phyloP scores from a whole-genome alignment of 2,888 invertebrate species.

The Fissipunctia ypsillon region DNA sequence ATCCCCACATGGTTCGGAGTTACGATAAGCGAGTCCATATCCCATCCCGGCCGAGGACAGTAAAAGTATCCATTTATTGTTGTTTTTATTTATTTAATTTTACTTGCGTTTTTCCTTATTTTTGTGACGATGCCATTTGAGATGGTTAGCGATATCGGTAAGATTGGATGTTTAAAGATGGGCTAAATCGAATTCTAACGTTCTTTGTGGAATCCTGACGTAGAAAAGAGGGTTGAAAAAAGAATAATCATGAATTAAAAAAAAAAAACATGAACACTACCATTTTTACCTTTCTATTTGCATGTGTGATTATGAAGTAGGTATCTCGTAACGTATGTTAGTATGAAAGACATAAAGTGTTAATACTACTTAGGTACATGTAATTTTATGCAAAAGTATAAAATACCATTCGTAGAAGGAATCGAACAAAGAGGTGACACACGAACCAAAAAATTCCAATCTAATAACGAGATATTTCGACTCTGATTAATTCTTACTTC shows the following conservation, averaged over 20 bases:
- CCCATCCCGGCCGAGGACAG: conserved; percentile 79
- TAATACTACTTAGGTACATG: background rate
- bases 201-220: no score
- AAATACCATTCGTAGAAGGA: background rate
- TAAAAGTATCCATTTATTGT: conserved; percentile 81
- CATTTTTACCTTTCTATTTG: no score
- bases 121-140: conserved; percentile 51
- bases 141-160: conserved; percentile 30
- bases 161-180: conserved; percentile 1
- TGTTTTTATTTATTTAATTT: conserved; percentile 75
- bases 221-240: no score
- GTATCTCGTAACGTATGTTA: no score
- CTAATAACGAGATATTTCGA: conserved; percentile 15
- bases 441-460: conserved; percentile 27
- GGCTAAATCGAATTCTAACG: background rate
- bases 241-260: no score
- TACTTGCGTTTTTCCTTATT: conserved; percentile 67
- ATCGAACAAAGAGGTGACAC: background rate
- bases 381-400: background rate
- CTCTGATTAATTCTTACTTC: conserved; percentile 40
- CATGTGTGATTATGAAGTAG: no score
- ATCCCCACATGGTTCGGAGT: conserved; percentile 81
- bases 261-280: no score
- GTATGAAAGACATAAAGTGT: background rate
- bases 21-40: conserved; percentile 80